Base-by-base conservation (phyloP, 2,797 vertebrate species). In the Pseudocheirus occidentalis region DNA sequence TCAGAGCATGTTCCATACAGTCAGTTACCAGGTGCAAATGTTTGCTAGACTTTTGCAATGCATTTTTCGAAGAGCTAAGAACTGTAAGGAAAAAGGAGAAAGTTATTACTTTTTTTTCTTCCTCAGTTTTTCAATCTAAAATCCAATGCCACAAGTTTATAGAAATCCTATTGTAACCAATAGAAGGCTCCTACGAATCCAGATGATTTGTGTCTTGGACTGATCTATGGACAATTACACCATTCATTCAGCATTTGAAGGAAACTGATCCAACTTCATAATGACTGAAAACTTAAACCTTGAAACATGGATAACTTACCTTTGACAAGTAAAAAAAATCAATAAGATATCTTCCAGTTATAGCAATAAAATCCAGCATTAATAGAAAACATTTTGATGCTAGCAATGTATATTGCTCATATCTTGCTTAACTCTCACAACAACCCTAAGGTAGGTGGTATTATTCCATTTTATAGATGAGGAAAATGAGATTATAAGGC, bases 1-100 rank as follows among this genome's bases (percentile, higher is more conserved):
- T 98, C 97, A 98, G 95, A 10, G 97, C 97, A 0, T 98, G 98
- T 0, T 94, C 40, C 97, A 97, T 92, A 96, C 96, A 95, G 7
- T 92, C 57, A 0, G 98, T 98, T 93, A 98, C 98, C 0, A 0
- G 62, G 92, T 91, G 95, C 92, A 98, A 96, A 46, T 96, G 58
- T 28, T 94, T 6, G 92, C 93, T 95, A 94, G 59, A 29, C 0
- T 0, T 1, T 18, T 0, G 0, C 3, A 96, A 0, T 0, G 0
- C 0, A 34, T 73, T 0, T 87, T 54, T 66, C 3, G 10, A 0
- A 4, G 0, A 0, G 1, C 1, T n/a, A 9, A 4, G 52, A 94
- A 46, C 97, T 97, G 58, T 14, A 90, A 24, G 34, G 21, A 52
- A 91, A 89, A 93, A 40, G n/a, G n/a, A 92, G 90, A 90, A 1